Evolutionary conservation across 2,797 vertebrate genomes (phyloP).

Genomic region (Myotis vivesi): DNA sequence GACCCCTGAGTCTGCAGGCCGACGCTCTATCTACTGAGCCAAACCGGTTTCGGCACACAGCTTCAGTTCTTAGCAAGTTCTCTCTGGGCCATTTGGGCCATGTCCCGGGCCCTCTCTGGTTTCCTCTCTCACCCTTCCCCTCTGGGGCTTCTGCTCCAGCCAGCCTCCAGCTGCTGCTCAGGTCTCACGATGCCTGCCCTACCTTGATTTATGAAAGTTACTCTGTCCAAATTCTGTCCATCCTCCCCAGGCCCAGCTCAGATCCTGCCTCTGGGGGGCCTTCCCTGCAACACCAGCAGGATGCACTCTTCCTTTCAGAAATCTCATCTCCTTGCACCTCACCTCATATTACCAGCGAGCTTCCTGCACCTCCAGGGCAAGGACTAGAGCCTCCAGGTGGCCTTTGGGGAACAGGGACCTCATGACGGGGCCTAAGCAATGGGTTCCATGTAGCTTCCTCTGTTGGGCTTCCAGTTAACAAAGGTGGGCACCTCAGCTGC

Average conservation of each 20-base stretch:
- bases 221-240: neutral
- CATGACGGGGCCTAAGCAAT: neutral
- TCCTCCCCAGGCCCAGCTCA: neutral
- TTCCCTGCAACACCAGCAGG: neutral
- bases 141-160: neutral
- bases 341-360: neutral
- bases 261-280: neutral
- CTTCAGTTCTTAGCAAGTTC: neutral
- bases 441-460: neutral
- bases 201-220: neutral
- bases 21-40: too few species aligned
- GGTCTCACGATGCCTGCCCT: rapidly evolving
- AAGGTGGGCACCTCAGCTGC: neutral
- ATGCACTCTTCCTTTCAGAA: rapidly evolving
- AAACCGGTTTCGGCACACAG: too few species aligned
- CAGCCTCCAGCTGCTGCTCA: neutral
- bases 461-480: too few species aligned
- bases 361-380: neutral
- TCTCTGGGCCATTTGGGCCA: neutral
- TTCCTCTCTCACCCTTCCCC: neutral
- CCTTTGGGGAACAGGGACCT: neutral
- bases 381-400: neutral
- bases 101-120: neutral
- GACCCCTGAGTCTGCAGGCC: too few species aligned
- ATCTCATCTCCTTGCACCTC: neutral